Base-by-base conservation (phyloP, 2,797 vertebrate species). In the Chlorospingus flavigularis region DNA sequence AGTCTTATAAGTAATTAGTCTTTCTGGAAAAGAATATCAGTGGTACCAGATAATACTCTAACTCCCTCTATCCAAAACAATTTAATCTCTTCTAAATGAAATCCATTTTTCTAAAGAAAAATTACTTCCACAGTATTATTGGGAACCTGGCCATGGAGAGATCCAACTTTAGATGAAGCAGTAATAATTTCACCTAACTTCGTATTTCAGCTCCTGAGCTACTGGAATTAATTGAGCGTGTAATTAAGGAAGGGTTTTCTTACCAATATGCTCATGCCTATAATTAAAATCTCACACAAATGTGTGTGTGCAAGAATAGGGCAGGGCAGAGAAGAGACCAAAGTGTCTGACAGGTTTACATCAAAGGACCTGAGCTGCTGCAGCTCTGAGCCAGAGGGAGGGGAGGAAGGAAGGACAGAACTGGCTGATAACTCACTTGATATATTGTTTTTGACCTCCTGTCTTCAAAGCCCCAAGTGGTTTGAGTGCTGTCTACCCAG, bases 271-370 rank as follows among this genome's bases (percentile, higher is more conserved):
- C 90, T 74, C 85, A 71, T 89, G 66, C 60, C 53, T 94, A 47
- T 96, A 95, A 97, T 97, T 97, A 97, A 96, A 96, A 94, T 83
- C 66, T 96, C 93, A 79, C 86, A 91, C 75, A 92, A 89, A 89
- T 92, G 61, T 87, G 62, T 57, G 63, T 37, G 68, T 73, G 79
- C 40, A 92, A 94, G 92, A 94, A 95, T 58, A 89, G 90, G 90
- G 81, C 83, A 96, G 86, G 82, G 92, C 88, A 95, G 71, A 66
- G 53, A 84, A 87, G 58, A 94, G 66, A 88, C 86, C 74, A 42
- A 86, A 88, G 86, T 55, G 92, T 92, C 94, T 97, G 94, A 96
- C 94, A 95, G 90, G 94, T 95, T 96, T 82, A 93, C 92, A 85
- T 95, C 96, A 97, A 96, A 96, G 88, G 66, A 82, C 51, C 80